Conservation (phyloP, 2,113 vertebrate species). For the Calyptommatus sinebrachiatus region DNA sequence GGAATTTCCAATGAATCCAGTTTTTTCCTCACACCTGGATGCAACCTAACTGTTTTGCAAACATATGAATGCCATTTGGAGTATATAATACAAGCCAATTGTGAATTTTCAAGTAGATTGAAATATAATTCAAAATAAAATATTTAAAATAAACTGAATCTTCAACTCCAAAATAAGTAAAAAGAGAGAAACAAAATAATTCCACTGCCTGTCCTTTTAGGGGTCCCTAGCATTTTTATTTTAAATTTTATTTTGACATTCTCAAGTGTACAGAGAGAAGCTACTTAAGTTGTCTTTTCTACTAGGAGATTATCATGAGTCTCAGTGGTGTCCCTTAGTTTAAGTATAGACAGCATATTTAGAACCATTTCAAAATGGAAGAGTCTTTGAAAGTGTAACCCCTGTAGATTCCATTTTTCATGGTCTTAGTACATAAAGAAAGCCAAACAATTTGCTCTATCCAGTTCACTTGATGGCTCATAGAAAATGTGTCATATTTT, state of each 20-base stretch:
- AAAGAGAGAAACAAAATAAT: conserved; percentile 27
- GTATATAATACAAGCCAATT: background rate
- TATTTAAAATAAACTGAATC: conserved; percentile 31
- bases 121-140: background rate
- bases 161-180: conserved; percentile 13
- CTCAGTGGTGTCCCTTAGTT: conserved; percentile 1
- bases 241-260: background rate
- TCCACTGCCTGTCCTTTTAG: background rate
- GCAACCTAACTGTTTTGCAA: background rate
- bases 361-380: conserved; percentile 26
- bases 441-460: conserved; percentile 40
- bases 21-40: no score
- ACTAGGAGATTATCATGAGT: conserved; percentile 22
- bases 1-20: no score
- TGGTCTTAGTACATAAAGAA: conserved; percentile 9
- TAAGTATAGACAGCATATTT: conserved; percentile 12
- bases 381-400: conserved; percentile 1
- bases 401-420: conserved; percentile 8
- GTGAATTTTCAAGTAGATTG: no score
- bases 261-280: background rate
- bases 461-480: conserved; percentile 33
- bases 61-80: background rate
- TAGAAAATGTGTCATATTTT: conserved; percentile 45
- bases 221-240: background rate
- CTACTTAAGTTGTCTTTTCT: conserved; percentile 1